Percentiles rank a stretch among this genome's conserved stretches.
Evolutionary conservation across 1,140 invertebrate genomes (phyloP).

Genomic region (Drosophila sturtevanti): DNA sequence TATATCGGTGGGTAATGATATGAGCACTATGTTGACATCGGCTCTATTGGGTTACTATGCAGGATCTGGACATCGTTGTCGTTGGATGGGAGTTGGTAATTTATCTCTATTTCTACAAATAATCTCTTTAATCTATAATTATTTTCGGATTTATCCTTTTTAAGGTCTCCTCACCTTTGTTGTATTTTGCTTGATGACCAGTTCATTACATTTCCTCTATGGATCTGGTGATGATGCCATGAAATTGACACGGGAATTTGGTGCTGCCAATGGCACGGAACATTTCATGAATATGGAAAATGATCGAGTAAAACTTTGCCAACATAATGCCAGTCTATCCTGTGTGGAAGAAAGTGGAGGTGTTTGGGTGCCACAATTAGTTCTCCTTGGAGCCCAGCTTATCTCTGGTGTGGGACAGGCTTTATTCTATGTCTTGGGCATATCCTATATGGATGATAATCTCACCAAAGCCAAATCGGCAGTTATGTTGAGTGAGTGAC

Average conservation of each 20-base stretch:
- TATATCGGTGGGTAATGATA: slow-evolving; percentile 87
- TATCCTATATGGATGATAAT: slow-evolving; percentile 88
- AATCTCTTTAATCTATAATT: slow-evolving; percentile 84
- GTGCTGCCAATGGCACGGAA: slow-evolving; percentile 30
- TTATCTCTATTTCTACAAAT: background rate
- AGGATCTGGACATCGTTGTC: slow-evolving; percentile 64
- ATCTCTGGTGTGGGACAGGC: slow-evolving; percentile 87
- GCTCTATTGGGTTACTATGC: slow-evolving; percentile 65
- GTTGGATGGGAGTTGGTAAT: slow-evolving; percentile 75
- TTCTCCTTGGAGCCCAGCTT: slow-evolving; percentile 86
- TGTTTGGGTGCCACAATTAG: slow-evolving; percentile 84
- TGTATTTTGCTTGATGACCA: slow-evolving; percentile 87
- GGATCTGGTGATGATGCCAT: slow-evolving; percentile 88
- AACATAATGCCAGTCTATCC: background rate
- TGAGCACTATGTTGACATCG: slow-evolving; percentile 63
- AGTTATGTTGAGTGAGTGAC: slow-evolving; percentile 85
- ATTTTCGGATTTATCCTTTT: slow-evolving; percentile 45
- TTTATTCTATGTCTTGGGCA: slow-evolving; percentile 86
- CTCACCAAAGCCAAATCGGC: slow-evolving; percentile 88
- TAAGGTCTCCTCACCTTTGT: slow-evolving; percentile 87
- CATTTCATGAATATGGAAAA: background rate
- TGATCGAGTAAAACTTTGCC: slow-evolving; percentile 38
- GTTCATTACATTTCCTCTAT: slow-evolving; percentile 89
- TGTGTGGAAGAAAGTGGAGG: slow-evolving; percentile 82
- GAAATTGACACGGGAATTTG: slow-evolving; percentile 86